These are phyloP conservation scores for Chaenodraco wilsoni DNA, from an alignment of 2,797 vertebrate species.

Conservation along the genomic window DNA sequence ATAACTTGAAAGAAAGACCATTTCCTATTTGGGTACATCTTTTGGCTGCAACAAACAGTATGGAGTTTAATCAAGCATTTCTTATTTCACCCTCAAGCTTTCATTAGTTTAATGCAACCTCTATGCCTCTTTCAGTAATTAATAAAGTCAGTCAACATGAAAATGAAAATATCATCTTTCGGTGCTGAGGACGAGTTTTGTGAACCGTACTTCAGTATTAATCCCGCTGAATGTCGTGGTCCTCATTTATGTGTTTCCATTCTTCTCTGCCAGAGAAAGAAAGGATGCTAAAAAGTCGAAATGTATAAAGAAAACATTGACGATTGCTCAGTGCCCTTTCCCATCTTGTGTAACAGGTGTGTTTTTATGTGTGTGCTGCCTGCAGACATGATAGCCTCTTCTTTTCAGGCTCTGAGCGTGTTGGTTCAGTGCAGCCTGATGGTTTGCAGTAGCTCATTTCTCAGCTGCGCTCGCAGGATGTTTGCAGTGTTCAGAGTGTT, in stretches of 20 bases:
- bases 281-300: neutral
- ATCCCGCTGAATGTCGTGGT: neutral
- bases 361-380: conserved; percentile 3
- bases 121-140: conserved; percentile 16
- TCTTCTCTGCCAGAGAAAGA: neutral
- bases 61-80: neutral
- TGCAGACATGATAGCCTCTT: neutral
- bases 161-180: conserved; percentile 4
- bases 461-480: conserved; percentile 38
- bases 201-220: neutral
- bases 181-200: neutral
- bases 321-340: neutral
- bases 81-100: conserved; percentile 3
- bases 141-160: conserved; percentile 21
- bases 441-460: conserved; percentile 46
- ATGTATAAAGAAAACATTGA: neutral
- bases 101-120: conserved; percentile 26
- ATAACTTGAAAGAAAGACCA: neutral
- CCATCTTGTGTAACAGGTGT: conserved; percentile 9
- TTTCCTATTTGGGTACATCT: neutral
- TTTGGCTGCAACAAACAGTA: neutral
- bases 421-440: conserved; percentile 37
- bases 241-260: neutral
- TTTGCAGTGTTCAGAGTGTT: conserved; percentile 33
- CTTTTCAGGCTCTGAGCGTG: neutral